These are phyloP conservation scores for Hydrolagus colliei DNA, from an alignment of 2,797 vertebrate genomes.

Conservation along the genomic window DNA sequence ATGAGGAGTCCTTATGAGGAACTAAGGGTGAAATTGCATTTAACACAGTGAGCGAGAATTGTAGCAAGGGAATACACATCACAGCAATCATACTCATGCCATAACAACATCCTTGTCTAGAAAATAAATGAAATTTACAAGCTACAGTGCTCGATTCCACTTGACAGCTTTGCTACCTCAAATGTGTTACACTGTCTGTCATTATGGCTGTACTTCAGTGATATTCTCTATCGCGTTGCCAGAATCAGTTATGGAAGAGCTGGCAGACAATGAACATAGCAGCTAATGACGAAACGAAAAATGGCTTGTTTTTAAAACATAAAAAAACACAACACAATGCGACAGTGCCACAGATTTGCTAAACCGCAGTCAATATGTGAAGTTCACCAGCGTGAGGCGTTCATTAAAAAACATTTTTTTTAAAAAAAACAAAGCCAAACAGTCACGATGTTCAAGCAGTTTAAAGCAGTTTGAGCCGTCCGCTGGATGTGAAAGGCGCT, in stretches of 20 bases:
- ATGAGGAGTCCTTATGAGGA: constrained; percentile 33
- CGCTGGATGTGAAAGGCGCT: no score
- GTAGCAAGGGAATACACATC: constrained; percentile 29
- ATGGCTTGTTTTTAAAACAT: not conserved
- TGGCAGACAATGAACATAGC: not conserved
- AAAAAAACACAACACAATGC: not conserved
- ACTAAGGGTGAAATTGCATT: constrained; percentile 34
- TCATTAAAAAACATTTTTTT: no score
- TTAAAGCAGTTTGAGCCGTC: no score
- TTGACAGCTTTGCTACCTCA: constrained; percentile 29
- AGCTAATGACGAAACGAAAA: not conserved
- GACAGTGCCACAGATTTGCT: not conserved
- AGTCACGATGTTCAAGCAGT: no score
- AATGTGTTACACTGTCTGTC: constrained; percentile 35
- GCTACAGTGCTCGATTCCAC: constrained; percentile 34
- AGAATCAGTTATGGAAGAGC: constrained; percentile 7
- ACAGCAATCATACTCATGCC: constrained; percentile 29
- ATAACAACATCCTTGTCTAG: constrained; percentile 32
- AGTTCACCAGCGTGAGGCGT: not conserved
- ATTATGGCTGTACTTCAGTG: constrained; percentile 34
- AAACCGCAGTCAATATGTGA: not conserved
- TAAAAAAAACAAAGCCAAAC: no score
- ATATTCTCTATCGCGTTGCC: constrained; percentile 10
- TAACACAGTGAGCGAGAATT: constrained; percentile 29
- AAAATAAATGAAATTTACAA: constrained; percentile 36